A percentile compares a stretch with the other conserved stretches of the same genome.
Evolutionary conservation across 2,113 vertebrate species (phyloP).

Genomic region (Empidonax alnorum): DNA sequence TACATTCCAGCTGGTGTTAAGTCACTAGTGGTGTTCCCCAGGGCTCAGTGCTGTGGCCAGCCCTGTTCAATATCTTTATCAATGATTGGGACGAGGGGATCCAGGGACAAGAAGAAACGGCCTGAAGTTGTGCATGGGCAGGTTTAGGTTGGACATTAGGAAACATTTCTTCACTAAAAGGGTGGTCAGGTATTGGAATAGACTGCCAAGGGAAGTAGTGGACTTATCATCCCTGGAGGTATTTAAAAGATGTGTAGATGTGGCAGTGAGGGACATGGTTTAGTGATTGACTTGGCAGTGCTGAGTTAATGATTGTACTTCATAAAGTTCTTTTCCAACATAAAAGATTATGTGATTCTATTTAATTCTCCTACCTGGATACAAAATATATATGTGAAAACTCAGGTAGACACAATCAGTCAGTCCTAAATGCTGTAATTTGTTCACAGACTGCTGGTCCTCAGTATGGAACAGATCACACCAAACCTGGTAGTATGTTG

Average conservation of each 20-base stretch:
- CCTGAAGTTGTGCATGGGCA: background rate
- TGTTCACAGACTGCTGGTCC: background rate
- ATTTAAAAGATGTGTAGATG: background rate
- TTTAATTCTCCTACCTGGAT: background rate
- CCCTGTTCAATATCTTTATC: background rate
- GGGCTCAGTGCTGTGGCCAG: no score
- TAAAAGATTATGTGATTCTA: background rate
- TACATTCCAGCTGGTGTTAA: background rate
- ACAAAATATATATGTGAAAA: background rate
- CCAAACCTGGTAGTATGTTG: fast-evolving
- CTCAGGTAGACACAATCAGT: background rate
- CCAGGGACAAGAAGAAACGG: background rate
- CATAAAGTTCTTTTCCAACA: background rate
- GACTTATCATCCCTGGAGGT: background rate
- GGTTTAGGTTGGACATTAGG: background rate
- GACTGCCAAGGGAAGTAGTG: background rate
- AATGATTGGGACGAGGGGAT: background rate
- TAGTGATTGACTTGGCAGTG: background rate
- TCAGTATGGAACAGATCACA: background rate
- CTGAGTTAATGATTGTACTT: background rate
- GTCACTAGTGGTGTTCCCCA: background rate
- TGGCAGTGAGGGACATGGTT: background rate
- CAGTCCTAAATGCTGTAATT: background rate
- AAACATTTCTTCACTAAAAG: background rate
- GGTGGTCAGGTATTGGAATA: background rate